Percentiles rank a stretch among this genome's conserved stretches.
These are phyloP conservation scores for Diplosoma virens DNA, from an alignment of 23 tunicate genomes.

Conservation along the genomic window DNA sequence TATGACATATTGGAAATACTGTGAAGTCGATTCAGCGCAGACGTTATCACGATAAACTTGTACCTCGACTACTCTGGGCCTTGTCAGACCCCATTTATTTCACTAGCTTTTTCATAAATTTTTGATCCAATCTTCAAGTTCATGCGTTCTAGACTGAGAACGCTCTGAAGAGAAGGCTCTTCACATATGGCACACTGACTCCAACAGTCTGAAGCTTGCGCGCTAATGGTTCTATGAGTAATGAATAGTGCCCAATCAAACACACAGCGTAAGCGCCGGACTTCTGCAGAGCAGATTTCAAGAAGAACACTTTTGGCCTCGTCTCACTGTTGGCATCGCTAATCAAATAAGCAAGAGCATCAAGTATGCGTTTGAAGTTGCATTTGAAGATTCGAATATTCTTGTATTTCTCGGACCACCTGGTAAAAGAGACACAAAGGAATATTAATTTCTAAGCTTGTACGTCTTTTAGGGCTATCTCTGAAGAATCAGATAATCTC, in stretches of 20 bases:
- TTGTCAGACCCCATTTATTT: not conserved
- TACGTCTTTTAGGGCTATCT: constrained; percentile 19
- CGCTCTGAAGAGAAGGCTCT: constrained; percentile 2
- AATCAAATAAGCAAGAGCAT: constrained; percentile 23
- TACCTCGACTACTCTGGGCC: not conserved
- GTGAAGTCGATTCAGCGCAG: too few species aligned
- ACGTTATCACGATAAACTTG: not conserved
- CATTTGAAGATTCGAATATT: constrained; percentile 1
- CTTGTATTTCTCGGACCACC: constrained; percentile 30
- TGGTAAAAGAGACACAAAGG: constrained; percentile 13
- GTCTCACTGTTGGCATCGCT: constrained; percentile 44
- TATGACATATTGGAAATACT: too few species aligned
- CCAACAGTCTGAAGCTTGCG: constrained; percentile 19
- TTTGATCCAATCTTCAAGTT: not conserved
- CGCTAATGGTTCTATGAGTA: not conserved
- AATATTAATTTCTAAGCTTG: constrained; percentile 22
- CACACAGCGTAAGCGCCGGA: constrained; percentile 11
- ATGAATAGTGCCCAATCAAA: constrained; percentile 6
- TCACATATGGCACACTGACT: constrained; percentile 11
- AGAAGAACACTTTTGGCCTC: constrained; percentile 8
- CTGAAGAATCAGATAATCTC: constrained; percentile 21
- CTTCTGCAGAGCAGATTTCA: constrained; percentile 2
- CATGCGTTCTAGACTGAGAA: not conserved
- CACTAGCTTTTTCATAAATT: not conserved
- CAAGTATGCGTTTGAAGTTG: constrained; percentile 9